Evolutionary conservation across 2,797 vertebrate genomes (phyloP), one percentile per base, ranked within the genome.

Genomic region (Myotis vivesi): DNA sequence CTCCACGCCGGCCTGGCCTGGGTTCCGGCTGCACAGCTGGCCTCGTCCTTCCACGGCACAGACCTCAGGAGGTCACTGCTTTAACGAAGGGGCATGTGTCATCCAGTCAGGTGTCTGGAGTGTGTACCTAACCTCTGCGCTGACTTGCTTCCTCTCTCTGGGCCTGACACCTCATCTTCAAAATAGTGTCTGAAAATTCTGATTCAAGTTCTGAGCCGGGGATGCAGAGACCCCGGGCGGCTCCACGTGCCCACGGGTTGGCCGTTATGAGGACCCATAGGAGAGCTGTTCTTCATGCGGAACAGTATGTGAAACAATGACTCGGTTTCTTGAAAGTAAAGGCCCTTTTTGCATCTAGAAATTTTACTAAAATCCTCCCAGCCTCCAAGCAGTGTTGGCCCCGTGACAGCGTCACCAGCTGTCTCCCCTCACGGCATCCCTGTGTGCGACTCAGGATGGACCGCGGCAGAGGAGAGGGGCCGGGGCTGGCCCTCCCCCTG

Each of bases 391-490:
- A 12, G 55, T 30, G 16, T 23, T 64, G 71, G 30, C n/a, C 33
- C 77, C 0, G 55, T 62, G 71, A 57, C 4, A 13, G n/a, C 1
- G 0, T 22, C 0, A 0, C 22, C 44, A 20, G 73, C 33, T 4
- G 5, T 25, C 28, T 28, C n/a, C 6, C 3, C n/a, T 57, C 19
- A 0, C 2, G 8, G 5, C 22, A 23, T 4, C 15, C n/a, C 44
- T 28, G 10, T 13, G 0, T 36, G 64, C 71, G 82, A 76, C 69
- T 87, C 77, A 1, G 13, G 46, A 0, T 5, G 10, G 62, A 8
- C 68, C 8, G 1, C 23, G 20, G 53, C 25, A 0, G 33, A 11
- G 12, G 25, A 11, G 28, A 1, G 38, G 5, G 11, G 3, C 0
- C 30, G 68, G 3, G 36, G 3, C 1, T 0, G 33, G 38, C 68